Base-by-base conservation (phyloP, 2,113 vertebrate species). In the Mohoua ochrocephala region DNA sequence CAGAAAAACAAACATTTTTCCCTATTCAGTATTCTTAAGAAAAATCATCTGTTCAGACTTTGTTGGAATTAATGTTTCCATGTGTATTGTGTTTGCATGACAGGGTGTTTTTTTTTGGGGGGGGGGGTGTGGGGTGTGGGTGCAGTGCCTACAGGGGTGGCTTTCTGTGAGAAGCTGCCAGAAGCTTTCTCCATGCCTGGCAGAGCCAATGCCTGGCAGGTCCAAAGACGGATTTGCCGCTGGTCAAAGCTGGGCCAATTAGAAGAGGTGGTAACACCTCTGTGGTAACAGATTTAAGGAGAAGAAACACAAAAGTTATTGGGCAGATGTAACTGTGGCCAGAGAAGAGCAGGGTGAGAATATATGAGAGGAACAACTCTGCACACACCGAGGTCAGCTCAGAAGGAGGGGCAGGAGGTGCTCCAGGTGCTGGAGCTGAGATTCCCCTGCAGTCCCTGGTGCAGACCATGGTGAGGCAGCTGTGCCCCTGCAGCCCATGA, bases 361-460 rank as follows among this genome's bases (percentile, higher is more conserved):
- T 2, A 37, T 15, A 9, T 45, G 14, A 28, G 18, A 74, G 19
- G 27, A 47, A 11, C 9, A 54, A 23, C 18, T 24, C 12, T 74
- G 15, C 28, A 39, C 2, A 12, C n/a, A 28, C n/a, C 15, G 28
- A 28, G 1, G 5, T 28, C 28, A 47, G 11, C 2, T 7, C 11
- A 73, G 21, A 31, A 70, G 33, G 28, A 22, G 18, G 18, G 4
- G 5, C 11, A 73, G 28, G 22, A 73, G n/a, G 13, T 13, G 5
- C 24, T 30, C 11, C 31, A 42, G 47, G 3, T 2, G 1, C 18
- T 10, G 9, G 56, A 59, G 22, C 22, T 57, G 33, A 63, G 22
- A 63, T n/a, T 37, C 1, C 0, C 39, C 33, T 53, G 21, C 18
- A 73, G 39, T 7, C 11, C 0, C 0, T 37, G 39, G 22, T 73